Evolutionary conservation across 2,888 invertebrate species (phyloP), one percentile per base, ranked within the genome.

Genomic region (Agrilus cyanescens): DNA sequence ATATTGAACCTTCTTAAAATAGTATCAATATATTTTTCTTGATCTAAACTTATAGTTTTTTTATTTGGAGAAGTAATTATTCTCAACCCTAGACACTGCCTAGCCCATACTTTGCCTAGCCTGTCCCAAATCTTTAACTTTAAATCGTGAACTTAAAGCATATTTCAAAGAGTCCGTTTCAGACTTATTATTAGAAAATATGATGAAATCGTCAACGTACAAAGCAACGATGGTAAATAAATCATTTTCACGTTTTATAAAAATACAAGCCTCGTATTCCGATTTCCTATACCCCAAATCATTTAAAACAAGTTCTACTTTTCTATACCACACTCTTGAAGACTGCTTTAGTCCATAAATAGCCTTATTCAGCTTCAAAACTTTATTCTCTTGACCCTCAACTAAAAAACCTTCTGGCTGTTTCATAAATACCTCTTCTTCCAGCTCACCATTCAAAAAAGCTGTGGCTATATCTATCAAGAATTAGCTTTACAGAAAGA

Each of bases 401-500:
- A 4, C n/a, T 30, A 10, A 12, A 30, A 44, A 43, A 40, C 41
- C 40, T 34, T 46, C 44, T 8, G 43, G 46, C 4, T 4, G 3
- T 30, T 15, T 2, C 38, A 38, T 38, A 14, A 30, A 38, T 29
- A 12, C n/a, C 3, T 13, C 16, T 40, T 40, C 40, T 18, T 40
- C 40, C 5, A 18, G 5, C 3, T 4, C 37, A 30, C 53, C 52
- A 53, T 56, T 50, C n/a, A 53, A 44, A 35, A 53, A 53, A 29
- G 54, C 54, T 33, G 53, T 50, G 25, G 44, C 47, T 2, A 52
- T 50, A 45, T 53, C 51, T 38, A 53, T 48, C 40, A 18, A 53
- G 38, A 40, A 49, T 37, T 15, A 40, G 18, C 39, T 52, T 33
- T 12, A 36, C 42, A 8, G 50, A 35, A 12, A 51, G 16, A 12